Percentiles rank a stretch among this genome's conserved stretches.
These are phyloP conservation scores for Rhizomys pruinosus DNA, from an alignment of 2,113 vertebrate species.

Conservation along the genomic window DNA sequence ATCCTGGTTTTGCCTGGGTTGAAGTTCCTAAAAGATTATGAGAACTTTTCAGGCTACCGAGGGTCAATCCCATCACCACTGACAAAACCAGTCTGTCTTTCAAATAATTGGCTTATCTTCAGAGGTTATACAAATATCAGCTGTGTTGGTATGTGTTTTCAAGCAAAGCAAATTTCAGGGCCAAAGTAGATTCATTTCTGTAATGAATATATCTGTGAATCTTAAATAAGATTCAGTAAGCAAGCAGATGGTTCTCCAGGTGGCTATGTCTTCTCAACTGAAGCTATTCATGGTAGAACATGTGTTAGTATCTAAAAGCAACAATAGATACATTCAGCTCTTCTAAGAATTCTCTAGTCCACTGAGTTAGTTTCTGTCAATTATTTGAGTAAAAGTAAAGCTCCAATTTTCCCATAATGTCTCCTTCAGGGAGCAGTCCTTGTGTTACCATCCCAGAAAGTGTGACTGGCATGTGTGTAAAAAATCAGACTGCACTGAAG, in stretches of 20 bases:
- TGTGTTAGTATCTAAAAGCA: conserved; percentile 34
- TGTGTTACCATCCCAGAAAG: neutral
- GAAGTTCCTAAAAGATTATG: neutral
- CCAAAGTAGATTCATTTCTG: conserved; percentile 66
- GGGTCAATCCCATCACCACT: neutral
- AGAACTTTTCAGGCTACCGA: neutral
- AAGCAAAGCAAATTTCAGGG: conserved; percentile 69
- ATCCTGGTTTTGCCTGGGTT: neutral
- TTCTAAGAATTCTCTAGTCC: conserved; percentile 1
- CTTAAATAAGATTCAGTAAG: conserved; percentile 71
- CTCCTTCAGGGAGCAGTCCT: neutral
- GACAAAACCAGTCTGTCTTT: conserved; percentile 44
- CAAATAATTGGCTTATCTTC: conserved; percentile 52
- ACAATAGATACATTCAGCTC: neutral
- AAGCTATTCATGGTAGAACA: conserved; percentile 31
- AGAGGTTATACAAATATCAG: conserved; percentile 73
- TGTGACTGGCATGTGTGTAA: neutral
- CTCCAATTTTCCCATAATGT: neutral
- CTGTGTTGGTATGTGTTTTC: conserved; percentile 72
- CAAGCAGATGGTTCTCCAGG: conserved; percentile 75
- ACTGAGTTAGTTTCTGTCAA: neutral
- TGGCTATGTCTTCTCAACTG: conserved; percentile 46
- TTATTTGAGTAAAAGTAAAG: neutral
- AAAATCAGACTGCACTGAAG: neutral
- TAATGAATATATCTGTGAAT: conserved; percentile 63